Percentiles rank a stretch among this genome's conserved stretches.
Conservation (phyloP, 2,888 invertebrate genomes). For the Lamellibrachia columna region DNA sequence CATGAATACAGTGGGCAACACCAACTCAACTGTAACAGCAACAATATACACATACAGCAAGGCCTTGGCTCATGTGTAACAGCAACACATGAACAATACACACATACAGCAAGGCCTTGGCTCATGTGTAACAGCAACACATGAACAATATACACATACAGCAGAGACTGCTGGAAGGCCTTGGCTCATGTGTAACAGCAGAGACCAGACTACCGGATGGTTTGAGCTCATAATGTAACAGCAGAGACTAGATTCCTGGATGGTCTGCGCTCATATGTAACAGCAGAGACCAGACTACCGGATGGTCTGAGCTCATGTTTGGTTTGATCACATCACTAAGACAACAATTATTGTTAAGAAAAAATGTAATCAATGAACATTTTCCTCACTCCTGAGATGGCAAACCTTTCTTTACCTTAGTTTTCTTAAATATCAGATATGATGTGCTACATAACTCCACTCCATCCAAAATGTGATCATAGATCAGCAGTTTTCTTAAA, state of each 20-base stretch:
- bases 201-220: background rate
- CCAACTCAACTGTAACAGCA: too few relatives aligned
- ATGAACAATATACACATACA: too few relatives aligned
- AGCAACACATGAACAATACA: too few relatives aligned
- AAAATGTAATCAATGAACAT: background rate
- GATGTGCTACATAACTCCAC: too few relatives aligned
- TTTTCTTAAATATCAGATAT: background rate
- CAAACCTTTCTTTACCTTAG: background rate
- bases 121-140: too few relatives aligned
- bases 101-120: too few relatives aligned
- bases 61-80: too few relatives aligned
- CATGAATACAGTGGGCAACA: too few relatives aligned
- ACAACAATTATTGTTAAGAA: background rate
- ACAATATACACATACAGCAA: too few relatives aligned
- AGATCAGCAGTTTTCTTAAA: background rate
- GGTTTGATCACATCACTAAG: background rate
- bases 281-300: background rate
- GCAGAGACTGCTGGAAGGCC: too few relatives aligned
- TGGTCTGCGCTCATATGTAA: background rate
- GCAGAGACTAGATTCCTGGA: background rate
- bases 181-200: too few relatives aligned
- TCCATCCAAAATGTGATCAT: too few relatives aligned
- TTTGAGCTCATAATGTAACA: background rate
- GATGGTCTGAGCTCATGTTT: background rate
- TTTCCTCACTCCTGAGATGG: background rate